Base-by-base conservation (phyloP, 2,888 invertebrate genomes). In the Itoplectis maculator region DNA sequence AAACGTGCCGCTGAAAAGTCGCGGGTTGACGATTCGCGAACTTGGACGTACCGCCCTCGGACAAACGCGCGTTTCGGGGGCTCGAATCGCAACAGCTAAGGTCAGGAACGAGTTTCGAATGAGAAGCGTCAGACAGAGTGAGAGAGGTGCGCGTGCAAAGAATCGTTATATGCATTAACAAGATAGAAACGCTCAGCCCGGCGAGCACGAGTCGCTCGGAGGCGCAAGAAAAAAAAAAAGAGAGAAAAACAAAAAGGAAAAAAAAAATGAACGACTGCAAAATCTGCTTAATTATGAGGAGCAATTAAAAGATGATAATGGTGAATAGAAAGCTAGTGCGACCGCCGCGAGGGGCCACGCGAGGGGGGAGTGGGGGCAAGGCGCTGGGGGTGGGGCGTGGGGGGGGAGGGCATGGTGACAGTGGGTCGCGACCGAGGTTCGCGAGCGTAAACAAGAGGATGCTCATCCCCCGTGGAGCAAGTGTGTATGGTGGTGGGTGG, bases 381-480 rank as follows among this genome's bases (percentile, higher is more conserved):
- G 56, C 15, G 65, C 23, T 20, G 54, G 66, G 54, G 49, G 37
- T 5, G 59, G 65, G 63, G 61, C 63, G 78, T n/a, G 65, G 79
- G 72, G 79, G 63, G 79, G 77, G 74, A 11, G 81, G 69, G 82
- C 73, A 82, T 85, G 87, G 76, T 76, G 76, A 81, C 81, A 76
- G 81, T 72, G 70, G 81, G 81, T 81, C 81, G 78, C 81, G 73
- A 68, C 68, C 81, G 68, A 81, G 78, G 68, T 78, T 81, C 73
- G 88, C 87, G 84, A 88, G 90, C 88, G 88, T 90, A 88, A 91
- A 91, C 90, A 90, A 91, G 89, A 81, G 80, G 75, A 79, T 76
- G 68, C 75, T 54, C 66, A 51, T 74, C 78, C 72, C 59, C 78
- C 51, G 68, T 35, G 49, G 37, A 49, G 56, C 78, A 42, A 37